phyloP scores from a whole-genome alignment of 1,140 invertebrate genomes.

The Eriocheir sinensis region DNA sequence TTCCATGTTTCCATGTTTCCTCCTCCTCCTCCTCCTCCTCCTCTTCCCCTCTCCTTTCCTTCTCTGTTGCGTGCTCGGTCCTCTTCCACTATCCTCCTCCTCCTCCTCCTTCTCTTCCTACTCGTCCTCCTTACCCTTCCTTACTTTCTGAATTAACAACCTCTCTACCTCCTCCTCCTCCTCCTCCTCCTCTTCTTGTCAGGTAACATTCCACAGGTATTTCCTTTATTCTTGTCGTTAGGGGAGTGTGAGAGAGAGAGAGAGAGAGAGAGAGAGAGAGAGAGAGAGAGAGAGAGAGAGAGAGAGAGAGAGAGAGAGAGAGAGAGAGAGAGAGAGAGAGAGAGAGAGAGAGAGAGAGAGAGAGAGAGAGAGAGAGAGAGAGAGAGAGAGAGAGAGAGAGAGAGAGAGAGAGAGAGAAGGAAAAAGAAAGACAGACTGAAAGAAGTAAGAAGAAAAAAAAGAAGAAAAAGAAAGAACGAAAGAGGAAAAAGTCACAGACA shows the following conservation, averaged over 20 bases:
- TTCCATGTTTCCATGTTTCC: too few species aligned
- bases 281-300: not conserved
- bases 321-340: too few species aligned
- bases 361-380: not conserved
- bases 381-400: not conserved
- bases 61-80: not conserved
- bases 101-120: not conserved
- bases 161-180: not conserved
- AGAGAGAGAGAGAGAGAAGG: not conserved
- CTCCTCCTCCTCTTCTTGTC: too few species aligned
- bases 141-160: too few species aligned
- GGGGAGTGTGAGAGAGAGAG: not conserved
- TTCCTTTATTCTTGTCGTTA: too few species aligned
- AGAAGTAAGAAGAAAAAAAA: too few species aligned
- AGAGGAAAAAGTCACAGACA: not conserved
- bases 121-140: too few species aligned
- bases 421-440: not conserved
- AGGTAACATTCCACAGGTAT: too few species aligned
- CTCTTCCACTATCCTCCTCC: not conserved
- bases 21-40: too few species aligned
- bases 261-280: not conserved
- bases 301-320: not conserved
- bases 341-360: too few species aligned
- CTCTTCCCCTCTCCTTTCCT: too few species aligned
- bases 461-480: too few species aligned